phyloP scores from a whole-genome alignment of 2,888 invertebrate species.

The Dasysyrphus tricinctus region DNA sequence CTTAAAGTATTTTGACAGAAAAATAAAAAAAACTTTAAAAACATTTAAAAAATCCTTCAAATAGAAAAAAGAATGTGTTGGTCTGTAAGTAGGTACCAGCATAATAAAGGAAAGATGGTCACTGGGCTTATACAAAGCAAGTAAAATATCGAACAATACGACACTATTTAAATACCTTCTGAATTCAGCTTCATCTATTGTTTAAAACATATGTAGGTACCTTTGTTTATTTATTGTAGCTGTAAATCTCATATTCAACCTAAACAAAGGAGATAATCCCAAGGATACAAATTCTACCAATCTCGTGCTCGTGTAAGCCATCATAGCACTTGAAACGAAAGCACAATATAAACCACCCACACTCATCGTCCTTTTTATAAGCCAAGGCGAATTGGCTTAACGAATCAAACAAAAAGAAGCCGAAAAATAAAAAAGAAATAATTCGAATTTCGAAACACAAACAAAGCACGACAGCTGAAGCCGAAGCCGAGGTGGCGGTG shows the following conservation, averaged over 20 bases:
- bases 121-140: too few relatives aligned
- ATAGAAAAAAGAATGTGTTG: too few relatives aligned
- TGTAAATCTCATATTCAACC: slow-evolving; percentile 69
- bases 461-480: slow-evolving; percentile 40
- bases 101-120: too few relatives aligned
- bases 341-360: background rate
- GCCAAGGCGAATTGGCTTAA: slow-evolving; percentile 61
- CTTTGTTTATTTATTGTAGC: slow-evolving; percentile 3
- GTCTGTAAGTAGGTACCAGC: too few relatives aligned
- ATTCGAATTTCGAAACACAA: slow-evolving; percentile 68
- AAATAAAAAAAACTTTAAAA: too few relatives aligned
- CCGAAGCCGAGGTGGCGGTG: background rate
- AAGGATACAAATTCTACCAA: slow-evolving; percentile 66
- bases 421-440: slow-evolving; percentile 41
- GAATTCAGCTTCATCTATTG: slow-evolving; percentile 34
- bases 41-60: too few relatives aligned
- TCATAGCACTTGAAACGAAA: slow-evolving; percentile 28
- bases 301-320: slow-evolving; percentile 17
- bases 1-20: too few relatives aligned
- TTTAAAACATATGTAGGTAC: background rate
- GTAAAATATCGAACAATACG: background rate
- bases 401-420: slow-evolving; percentile 25
- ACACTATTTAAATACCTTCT: background rate
- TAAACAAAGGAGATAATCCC: slow-evolving; percentile 70
- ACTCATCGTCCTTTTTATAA: slow-evolving; percentile 41